These are phyloP conservation scores for Orchesella flavescens DNA, from an alignment of 2,888 invertebrate genomes.

Conservation along the genomic window DNA sequence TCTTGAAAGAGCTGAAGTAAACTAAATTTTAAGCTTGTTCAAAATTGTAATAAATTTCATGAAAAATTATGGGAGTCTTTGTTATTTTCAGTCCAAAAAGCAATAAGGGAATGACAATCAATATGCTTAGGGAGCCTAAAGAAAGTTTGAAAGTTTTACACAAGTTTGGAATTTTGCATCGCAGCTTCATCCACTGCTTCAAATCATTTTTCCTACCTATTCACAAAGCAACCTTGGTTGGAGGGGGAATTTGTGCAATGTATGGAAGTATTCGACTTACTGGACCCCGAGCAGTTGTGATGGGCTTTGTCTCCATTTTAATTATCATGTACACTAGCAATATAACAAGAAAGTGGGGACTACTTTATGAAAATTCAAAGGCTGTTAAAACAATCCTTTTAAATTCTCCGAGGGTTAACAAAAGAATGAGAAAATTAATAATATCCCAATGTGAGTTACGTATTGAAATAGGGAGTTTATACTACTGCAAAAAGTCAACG, in stretches of 20 bases:
- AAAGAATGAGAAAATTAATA: neutral
- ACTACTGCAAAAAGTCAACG: constrained; percentile 17
- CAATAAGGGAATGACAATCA: too few relatives aligned
- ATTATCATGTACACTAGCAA: constrained; percentile 4
- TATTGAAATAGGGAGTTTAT: constrained; percentile 12
- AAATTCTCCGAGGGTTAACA: neutral
- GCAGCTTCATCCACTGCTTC: constrained; percentile 5
- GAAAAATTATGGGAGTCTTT: too few relatives aligned
- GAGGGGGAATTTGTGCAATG: neutral
- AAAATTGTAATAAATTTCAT: too few relatives aligned
- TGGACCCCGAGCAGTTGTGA: constrained; percentile 18
- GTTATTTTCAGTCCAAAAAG: too few relatives aligned
- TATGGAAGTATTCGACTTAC: constrained; percentile 24
- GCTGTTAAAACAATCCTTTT: neutral
- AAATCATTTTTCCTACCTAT: constrained; percentile 16
- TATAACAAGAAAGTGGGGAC: constrained; percentile 11
- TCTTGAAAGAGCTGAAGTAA: neutral
- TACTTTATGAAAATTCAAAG: neutral
- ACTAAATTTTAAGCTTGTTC: too few relatives aligned
- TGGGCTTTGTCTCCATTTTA: constrained; percentile 11
- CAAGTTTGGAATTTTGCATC: constrained; percentile 11
- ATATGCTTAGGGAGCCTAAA: neutral
- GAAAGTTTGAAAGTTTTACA: neutral
- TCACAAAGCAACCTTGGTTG: neutral
- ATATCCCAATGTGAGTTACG: constrained; percentile 8